These are phyloP conservation scores for Hippoglossus hippoglossus DNA, from an alignment of 2,797 vertebrate genomes.

Conservation along the genomic window DNA sequence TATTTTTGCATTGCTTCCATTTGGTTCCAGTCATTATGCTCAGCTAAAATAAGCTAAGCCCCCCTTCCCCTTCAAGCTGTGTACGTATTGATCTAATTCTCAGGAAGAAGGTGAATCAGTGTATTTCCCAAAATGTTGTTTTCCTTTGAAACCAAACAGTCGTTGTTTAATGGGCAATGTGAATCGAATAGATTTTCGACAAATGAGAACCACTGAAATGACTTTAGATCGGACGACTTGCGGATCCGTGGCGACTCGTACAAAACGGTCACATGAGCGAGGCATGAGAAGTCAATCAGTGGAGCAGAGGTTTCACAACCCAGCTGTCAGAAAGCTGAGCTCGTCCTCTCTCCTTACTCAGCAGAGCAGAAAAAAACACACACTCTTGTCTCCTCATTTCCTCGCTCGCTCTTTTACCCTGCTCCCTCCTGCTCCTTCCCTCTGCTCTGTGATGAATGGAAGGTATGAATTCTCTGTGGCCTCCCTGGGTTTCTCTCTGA, in stretches of 20 bases:
- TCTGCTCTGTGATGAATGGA: slow-evolving; percentile 81
- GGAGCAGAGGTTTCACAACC: slow-evolving; percentile 68
- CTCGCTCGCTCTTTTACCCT: slow-evolving; percentile 68
- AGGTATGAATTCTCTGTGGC: slow-evolving; percentile 85
- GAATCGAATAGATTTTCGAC: neutral
- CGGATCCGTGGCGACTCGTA: slow-evolving; percentile 33
- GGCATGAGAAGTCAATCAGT: slow-evolving; percentile 60
- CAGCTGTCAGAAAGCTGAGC: slow-evolving; percentile 77
- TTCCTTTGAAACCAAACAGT: neutral
- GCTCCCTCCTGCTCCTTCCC: slow-evolving; percentile 47
- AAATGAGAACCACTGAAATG: neutral
- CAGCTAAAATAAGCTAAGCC: slow-evolving; percentile 8
- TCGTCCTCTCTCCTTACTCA: slow-evolving; percentile 75
- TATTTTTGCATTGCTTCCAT: too few relatives aligned
- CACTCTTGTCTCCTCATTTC: slow-evolving; percentile 78
- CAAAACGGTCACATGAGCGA: slow-evolving; percentile 44
- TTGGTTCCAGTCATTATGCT: slow-evolving; percentile 1
- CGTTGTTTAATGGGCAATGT: neutral
- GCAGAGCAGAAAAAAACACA: slow-evolving; percentile 71
- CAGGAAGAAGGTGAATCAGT: neutral
- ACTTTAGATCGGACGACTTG: slow-evolving; percentile 2
- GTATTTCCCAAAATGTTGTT: neutral
- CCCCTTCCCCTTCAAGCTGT: neutral
- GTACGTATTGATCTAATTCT: neutral
- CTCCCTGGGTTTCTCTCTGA: slow-evolving; percentile 83